Evolutionary conservation across 2,113 vertebrate genomes (phyloP).

Genomic region (Misgurnus mizolepis): DNA sequence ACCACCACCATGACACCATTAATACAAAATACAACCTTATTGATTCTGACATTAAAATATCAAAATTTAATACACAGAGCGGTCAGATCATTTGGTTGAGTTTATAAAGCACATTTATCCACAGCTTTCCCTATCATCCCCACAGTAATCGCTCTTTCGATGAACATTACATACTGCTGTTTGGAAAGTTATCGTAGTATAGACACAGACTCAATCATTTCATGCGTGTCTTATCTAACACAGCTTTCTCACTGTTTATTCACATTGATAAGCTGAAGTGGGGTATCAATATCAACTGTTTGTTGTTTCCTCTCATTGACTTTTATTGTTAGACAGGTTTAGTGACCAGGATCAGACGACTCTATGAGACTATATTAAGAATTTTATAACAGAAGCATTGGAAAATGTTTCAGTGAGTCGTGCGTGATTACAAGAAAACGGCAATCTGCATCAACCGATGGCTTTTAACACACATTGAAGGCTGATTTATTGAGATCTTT

Average conservation of each 20-base stretch:
- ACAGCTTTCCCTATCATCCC: not conserved
- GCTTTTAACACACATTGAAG: not conserved
- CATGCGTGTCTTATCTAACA: constrained; percentile 62
- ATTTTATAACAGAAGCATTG: constrained; percentile 52
- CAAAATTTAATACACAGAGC: not conserved
- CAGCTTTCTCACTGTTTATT: constrained; percentile 64
- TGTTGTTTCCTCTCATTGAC: constrained; percentile 69
- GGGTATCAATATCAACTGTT: constrained; percentile 64
- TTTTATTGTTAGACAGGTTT: constrained; percentile 66
- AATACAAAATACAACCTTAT: constrained; percentile 21
- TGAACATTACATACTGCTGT: constrained; percentile 61
- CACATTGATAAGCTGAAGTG: constrained; percentile 55
- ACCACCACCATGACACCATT: not conserved
- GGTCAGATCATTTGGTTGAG: not conserved
- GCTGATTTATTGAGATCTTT: not conserved
- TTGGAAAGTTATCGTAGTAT: constrained; percentile 59
- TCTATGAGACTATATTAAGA: not conserved
- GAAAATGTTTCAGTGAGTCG: not conserved
- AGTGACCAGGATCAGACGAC: not conserved
- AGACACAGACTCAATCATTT: constrained; percentile 53
- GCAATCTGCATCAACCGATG: not conserved
- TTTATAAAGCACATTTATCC: not conserved
- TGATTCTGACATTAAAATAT: not conserved
- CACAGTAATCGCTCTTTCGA: constrained; percentile 51
- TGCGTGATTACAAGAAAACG: not conserved